Percentiles rank a stretch among this genome's conserved stretches.
These are phyloP conservation scores for Salarias fasciatus DNA, from an alignment of 2,797 vertebrate species.

Conservation along the genomic window DNA sequence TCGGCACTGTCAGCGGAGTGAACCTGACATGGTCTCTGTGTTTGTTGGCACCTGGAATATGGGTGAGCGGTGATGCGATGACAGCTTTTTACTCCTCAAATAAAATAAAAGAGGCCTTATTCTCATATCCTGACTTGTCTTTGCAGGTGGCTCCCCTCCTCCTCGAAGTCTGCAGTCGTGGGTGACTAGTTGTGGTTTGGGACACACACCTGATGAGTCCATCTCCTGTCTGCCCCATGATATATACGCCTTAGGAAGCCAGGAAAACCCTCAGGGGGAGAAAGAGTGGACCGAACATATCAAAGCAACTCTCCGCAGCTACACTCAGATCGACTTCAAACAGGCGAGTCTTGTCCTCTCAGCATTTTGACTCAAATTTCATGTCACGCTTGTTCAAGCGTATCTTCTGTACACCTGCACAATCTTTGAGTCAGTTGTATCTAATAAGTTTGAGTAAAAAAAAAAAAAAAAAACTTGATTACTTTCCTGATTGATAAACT, in stretches of 20 bases:
- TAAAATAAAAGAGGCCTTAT: background rate
- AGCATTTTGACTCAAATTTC: no score
- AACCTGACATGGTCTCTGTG: slow-evolving; percentile 85
- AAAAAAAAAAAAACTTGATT: no score
- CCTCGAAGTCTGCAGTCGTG: slow-evolving; percentile 83
- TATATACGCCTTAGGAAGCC: slow-evolving; percentile 86
- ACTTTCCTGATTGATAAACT: no score
- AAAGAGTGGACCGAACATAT: slow-evolving; percentile 87
- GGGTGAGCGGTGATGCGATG: slow-evolving; percentile 74
- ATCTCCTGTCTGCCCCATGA: slow-evolving; percentile 80
- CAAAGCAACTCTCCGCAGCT: slow-evolving; percentile 75
- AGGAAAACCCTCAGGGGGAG: slow-evolving; percentile 88
- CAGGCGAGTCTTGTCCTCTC: slow-evolving; percentile 79
- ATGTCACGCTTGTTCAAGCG: no score
- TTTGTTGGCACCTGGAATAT: slow-evolving; percentile 90
- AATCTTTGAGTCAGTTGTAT: no score
- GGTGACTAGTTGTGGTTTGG: slow-evolving; percentile 84
- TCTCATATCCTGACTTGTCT: background rate
- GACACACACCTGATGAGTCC: slow-evolving; percentile 81
- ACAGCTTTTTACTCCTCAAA: background rate
- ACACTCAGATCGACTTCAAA: slow-evolving; percentile 84
- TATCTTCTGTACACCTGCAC: no score
- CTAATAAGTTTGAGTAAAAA: no score
- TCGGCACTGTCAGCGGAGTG: slow-evolving; percentile 74
- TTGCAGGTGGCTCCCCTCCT: slow-evolving; percentile 81